Base-by-base conservation (phyloP, 2,888 invertebrate species). In the Serripes groenlandicus region DNA sequence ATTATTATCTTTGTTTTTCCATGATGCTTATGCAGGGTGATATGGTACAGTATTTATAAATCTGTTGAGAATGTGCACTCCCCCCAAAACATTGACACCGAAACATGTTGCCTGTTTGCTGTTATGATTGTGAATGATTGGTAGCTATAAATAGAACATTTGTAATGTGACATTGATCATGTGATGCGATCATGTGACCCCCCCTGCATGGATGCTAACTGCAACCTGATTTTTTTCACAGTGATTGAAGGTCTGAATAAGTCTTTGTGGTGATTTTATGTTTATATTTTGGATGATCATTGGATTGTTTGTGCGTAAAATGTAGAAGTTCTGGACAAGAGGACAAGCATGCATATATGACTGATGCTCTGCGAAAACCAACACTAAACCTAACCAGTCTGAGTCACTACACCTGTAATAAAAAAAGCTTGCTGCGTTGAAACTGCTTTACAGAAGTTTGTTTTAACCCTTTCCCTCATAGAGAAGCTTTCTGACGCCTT, bases 71-170 rank as follows among this genome's bases (percentile, higher is more conserved):
- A 83, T 86, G n/a, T n/a, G 86, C 73, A 32, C 58, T 52, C 66
- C 42, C 49, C 68, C 52, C 28, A 42, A 64, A 75, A 78, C n/a
- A n/a, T n/a, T 75, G 49, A 56, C 62, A 71, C 68, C 30, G 52
- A 75, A 62, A 69, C 68, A 75, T 68, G 30, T 60, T 69, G 69
- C 76, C 69, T 76, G 76, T 26, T 76, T n/a, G n/a, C 70, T 42
- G 56, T 69, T 64, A 60, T 76, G 75, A 75, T 37, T 81, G 80
- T 71, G 80, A 75, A 76, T 86, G 86, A 83, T 81, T 74, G 73
- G 86, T 86, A 83, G 86, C 70, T 84, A 83, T 81, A 69, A 86
- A 83, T 81, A 85, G 85, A 74, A 42, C 62, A 26, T 81, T 74
- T 58, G 68, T 75, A 70, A 75, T 75, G 70, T 80, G 80, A 75